Conservation (phyloP, 1,140 invertebrate genomes). For the Hirudo medicinalis region DNA sequence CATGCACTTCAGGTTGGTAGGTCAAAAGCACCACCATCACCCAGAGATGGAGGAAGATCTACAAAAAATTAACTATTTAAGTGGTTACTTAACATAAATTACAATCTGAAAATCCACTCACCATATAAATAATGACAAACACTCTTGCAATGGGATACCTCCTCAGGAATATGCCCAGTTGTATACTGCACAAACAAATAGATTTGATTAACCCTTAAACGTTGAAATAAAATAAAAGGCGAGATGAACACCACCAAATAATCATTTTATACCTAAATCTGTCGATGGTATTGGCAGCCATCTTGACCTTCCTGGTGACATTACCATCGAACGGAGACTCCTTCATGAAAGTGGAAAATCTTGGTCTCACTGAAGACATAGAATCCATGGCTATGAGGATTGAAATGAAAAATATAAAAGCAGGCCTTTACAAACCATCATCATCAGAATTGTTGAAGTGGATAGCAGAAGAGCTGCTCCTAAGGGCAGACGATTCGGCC, state of each 20-base stretch:
- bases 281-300: conserved; percentile 63
- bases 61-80: too few species aligned
- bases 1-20: conserved; percentile 53
- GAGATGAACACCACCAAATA: not conserved
- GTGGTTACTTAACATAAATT: too few species aligned
- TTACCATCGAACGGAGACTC: conserved; percentile 65
- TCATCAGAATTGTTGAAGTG: conserved; percentile 33
- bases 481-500: conserved; percentile 41
- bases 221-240: not conserved
- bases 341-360: conserved; percentile 55
- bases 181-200: conserved; percentile 39
- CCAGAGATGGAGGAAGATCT: conserved; percentile 56
- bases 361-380: conserved; percentile 44
- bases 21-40: conserved; percentile 56
- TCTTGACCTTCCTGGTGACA: conserved; percentile 61
- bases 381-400: too few species aligned
- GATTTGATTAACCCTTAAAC: not conserved
- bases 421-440: conserved; percentile 26
- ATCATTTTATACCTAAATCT: conserved; percentile 46
- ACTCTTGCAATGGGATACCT: conserved; percentile 66
- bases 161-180: conserved; percentile 63
- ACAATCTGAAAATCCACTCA: conserved; percentile 25
- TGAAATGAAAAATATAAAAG: too few species aligned
- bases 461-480: conserved; percentile 31
- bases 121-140: conserved; percentile 57